Evolutionary conservation across 2,797 vertebrate genomes (phyloP).

Genomic region (Eurystomus glaucurus): DNA sequence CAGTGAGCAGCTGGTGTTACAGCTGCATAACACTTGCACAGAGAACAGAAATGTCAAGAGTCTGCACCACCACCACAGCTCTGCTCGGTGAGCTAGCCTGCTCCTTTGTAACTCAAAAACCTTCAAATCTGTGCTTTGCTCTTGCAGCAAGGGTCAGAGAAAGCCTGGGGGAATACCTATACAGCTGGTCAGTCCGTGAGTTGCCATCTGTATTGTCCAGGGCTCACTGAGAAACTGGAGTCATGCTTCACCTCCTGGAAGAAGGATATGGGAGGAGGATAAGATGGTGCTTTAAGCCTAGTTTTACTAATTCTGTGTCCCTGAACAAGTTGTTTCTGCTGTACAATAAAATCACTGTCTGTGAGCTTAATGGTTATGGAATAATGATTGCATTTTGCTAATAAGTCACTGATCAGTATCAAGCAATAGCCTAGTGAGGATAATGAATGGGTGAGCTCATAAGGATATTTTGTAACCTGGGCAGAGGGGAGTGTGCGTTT

Average conservation of each 20-base stretch:
- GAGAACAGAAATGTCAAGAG: neutral
- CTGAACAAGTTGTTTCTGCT: neutral
- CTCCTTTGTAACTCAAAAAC: neutral
- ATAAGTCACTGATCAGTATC: neutral
- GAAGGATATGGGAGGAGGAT: neutral
- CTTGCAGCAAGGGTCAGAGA: neutral
- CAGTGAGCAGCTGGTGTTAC: neutral
- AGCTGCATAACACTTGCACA: neutral
- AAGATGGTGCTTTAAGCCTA: neutral
- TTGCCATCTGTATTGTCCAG: neutral
- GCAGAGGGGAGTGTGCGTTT: accelerated
- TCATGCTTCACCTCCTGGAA: neutral
- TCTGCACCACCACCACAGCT: neutral
- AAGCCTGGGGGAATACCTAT: neutral
- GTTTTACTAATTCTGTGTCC: neutral
- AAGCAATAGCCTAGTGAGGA: neutral
- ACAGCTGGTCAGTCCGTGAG: neutral
- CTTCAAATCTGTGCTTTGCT: neutral
- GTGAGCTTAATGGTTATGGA: neutral
- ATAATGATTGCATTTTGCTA: neutral
- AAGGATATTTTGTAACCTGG: neutral
- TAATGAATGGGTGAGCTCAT: neutral
- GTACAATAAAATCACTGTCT: neutral
- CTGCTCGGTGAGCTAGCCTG: neutral
- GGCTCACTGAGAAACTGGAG: neutral